Percentiles rank a stretch among this genome's conserved stretches.
phyloP scores from a whole-genome alignment of 2,888 invertebrate genomes.

The Campoplex capitator region DNA sequence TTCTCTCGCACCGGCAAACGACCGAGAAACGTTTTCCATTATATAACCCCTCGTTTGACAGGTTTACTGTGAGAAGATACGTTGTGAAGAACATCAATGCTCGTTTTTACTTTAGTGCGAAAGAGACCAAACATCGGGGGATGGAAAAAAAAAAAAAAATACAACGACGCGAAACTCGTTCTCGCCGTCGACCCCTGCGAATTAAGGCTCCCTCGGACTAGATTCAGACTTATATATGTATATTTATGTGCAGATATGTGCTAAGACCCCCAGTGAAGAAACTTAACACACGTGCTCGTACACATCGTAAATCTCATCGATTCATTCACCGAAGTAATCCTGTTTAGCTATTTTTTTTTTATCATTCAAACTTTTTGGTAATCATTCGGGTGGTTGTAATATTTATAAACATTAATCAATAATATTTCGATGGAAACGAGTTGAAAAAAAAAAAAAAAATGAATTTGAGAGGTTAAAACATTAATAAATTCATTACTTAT shows the following conservation, averaged over 20 bases:
- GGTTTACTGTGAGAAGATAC: conserved; percentile 84
- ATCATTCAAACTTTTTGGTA: not conserved
- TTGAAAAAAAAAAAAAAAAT: not conserved
- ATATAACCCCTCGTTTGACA: conserved; percentile 68
- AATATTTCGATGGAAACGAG: not conserved
- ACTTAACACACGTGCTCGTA: conserved; percentile 14
- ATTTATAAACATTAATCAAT: not conserved
- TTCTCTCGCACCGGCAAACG: conserved; percentile 30
- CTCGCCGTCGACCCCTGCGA: conserved; percentile 66
- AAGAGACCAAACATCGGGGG: conserved; percentile 42
- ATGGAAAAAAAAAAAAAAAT: not conserved
- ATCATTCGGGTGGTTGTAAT: not conserved
- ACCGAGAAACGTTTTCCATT: conserved; percentile 58
- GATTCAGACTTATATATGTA: conserved; percentile 5
- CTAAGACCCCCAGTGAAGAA: conserved; percentile 57
- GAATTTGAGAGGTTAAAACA: not conserved
- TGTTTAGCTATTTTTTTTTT: not conserved
- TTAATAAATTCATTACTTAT: not conserved
- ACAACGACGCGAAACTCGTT: conserved; percentile 58
- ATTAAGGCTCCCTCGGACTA: conserved; percentile 52
- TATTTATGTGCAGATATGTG: not conserved
- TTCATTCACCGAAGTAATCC: not conserved
- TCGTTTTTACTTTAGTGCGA: conserved; percentile 6
- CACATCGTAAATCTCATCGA: conserved; percentile 3
- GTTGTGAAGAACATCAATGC: conserved; percentile 76